Conservation (phyloP, 2,888 invertebrate genomes). For the Pyrrhia umbra region DNA sequence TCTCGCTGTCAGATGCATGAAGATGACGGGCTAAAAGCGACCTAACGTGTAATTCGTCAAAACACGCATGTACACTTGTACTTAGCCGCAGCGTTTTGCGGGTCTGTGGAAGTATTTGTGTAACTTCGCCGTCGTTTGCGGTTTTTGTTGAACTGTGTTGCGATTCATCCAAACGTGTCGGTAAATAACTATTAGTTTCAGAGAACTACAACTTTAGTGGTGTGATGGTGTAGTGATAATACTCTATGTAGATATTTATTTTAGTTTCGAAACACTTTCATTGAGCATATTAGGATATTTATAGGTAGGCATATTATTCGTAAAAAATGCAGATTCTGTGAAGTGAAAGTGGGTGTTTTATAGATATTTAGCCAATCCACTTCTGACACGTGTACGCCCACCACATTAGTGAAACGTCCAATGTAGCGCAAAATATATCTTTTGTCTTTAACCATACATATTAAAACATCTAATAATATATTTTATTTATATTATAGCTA, state of each 20-base stretch:
- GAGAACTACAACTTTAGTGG: conserved; percentile 13
- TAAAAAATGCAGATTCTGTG: neutral
- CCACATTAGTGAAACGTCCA: conserved; percentile 22
- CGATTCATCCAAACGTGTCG: conserved; percentile 11
- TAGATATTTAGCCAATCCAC: conserved; percentile 15
- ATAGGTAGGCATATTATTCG: neutral
- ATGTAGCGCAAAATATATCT: conserved; percentile 31
- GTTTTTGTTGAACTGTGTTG: conserved; percentile 28
- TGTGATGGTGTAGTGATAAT: neutral
- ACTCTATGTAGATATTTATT: neutral
- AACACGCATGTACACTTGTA: conserved; percentile 72
- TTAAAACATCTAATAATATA: conserved; percentile 17
- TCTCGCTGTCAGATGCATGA: conserved; percentile 86
- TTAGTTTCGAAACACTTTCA: conserved; percentile 6
- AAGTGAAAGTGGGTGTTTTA: conserved; percentile 12
- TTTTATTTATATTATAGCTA: conserved; percentile 7
- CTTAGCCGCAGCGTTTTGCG: conserved; percentile 44
- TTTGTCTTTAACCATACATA: conserved; percentile 14
- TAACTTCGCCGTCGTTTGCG: conserved; percentile 30
- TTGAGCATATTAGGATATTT: neutral
- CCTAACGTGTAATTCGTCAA: conserved; percentile 87
- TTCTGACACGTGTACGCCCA: conserved; percentile 49
- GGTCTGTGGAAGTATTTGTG: conserved; percentile 36
- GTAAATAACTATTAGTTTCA: neutral
- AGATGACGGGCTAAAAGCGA: conserved; percentile 86